Percentiles rank a stretch among this genome's conserved stretches.
These are phyloP conservation scores for Chesias legatella DNA, from an alignment of 2,888 invertebrate species.

Conservation along the genomic window DNA sequence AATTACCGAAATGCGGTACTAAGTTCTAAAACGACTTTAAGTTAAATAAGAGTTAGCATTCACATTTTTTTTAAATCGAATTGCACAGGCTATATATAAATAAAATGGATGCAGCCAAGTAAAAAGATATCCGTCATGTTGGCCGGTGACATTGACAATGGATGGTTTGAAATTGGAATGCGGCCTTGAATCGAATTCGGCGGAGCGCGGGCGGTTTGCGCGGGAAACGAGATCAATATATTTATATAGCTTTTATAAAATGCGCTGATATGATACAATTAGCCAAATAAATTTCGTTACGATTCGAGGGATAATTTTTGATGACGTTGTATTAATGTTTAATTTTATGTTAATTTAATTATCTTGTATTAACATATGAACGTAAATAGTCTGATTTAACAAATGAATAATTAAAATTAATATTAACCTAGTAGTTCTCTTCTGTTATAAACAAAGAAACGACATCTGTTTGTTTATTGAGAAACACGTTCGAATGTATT, in stretches of 20 bases:
- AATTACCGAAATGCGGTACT: too few species aligned
- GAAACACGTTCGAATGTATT: too few species aligned
- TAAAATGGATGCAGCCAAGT: slow-evolving; percentile 39
- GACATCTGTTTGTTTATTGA: too few species aligned
- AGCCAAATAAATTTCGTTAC: slow-evolving; percentile 30
- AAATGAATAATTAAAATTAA: too few species aligned
- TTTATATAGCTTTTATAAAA: slow-evolving; percentile 30
- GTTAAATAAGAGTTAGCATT: slow-evolving; percentile 3
- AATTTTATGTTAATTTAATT: too few species aligned
- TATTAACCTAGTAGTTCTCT: too few species aligned
- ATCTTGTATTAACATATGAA: too few species aligned
- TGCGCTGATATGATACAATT: slow-evolving; percentile 37
- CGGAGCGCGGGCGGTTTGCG: slow-evolving; percentile 54
- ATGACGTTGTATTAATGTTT: too few species aligned
- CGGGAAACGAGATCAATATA: slow-evolving; percentile 60
- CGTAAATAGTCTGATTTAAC: too few species aligned
- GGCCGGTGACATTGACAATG: slow-evolving; percentile 75
- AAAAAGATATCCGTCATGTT: slow-evolving; percentile 62
- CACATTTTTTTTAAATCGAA: background rate
- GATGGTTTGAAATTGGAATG: slow-evolving; percentile 70
- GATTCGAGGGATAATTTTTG: slow-evolving; percentile 23
- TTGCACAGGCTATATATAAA: slow-evolving; percentile 20
- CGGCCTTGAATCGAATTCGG: slow-evolving; percentile 74
- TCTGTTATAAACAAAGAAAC: too few species aligned
- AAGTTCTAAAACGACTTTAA: too few species aligned